Evolutionary conservation across 2,113 vertebrate species (phyloP).

Genomic region (Chrysemys picta): DNA sequence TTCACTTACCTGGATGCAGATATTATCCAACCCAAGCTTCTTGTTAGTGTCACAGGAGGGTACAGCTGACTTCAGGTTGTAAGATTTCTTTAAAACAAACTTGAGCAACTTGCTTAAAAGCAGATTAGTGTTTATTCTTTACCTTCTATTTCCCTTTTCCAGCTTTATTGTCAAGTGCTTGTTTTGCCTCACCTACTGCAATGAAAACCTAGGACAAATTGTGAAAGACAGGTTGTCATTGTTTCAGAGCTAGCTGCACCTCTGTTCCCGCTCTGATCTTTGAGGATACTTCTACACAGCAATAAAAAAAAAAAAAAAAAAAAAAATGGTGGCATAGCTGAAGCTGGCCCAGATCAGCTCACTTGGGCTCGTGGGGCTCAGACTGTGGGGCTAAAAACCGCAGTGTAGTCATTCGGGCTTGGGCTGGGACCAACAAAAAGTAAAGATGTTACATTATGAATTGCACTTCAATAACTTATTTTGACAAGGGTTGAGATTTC

Average conservation of each 20-base stretch:
- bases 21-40: background rate
- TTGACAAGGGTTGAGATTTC: background rate
- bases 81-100: background rate
- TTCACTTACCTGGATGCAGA: background rate
- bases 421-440: background rate
- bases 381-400: background rate
- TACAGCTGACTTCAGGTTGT: background rate
- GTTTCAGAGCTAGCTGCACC: background rate
- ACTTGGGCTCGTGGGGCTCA: too few relatives aligned
- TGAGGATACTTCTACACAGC: background rate
- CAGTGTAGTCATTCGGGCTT: background rate
- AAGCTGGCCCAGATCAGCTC: background rate
- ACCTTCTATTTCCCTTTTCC: background rate
- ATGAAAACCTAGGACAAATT: background rate
- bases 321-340: background rate
- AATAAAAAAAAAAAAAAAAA: background rate
- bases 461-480: background rate
- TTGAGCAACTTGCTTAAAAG: background rate
- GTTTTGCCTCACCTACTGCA: background rate
- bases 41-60: background rate
- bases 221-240: background rate
- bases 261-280: background rate
- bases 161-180: background rate
- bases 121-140: background rate
- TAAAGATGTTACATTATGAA: background rate